Conservation (phyloP, 2,888 invertebrate genomes). For the Dryococelus australis region DNA sequence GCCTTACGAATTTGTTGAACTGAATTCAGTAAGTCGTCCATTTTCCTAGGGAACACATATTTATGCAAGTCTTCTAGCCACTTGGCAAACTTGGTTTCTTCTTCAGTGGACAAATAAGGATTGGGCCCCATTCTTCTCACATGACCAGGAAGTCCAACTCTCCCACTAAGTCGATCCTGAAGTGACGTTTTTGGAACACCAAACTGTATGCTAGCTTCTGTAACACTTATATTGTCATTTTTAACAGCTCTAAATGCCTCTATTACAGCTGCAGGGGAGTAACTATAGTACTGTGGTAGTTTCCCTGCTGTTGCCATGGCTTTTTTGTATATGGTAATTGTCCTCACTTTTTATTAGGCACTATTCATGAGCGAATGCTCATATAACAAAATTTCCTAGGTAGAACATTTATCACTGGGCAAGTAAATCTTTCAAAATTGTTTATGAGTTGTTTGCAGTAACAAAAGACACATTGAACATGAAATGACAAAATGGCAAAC, state of each 20-base stretch:
- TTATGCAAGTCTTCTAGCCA: background rate
- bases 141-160: background rate
- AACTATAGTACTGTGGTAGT: background rate
- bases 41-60: background rate
- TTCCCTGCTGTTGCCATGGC: background rate
- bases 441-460: too few species aligned
- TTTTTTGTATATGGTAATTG: background rate
- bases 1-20: background rate
- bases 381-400: too few species aligned
- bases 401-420: too few species aligned
- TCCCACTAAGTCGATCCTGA: slow-evolving; percentile 3
- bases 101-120: background rate
- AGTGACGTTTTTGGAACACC: background rate
- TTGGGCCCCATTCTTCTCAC: background rate
- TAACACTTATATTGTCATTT: background rate
- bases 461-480: too few species aligned
- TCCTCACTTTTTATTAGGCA: too few species aligned
- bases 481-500: too few species aligned
- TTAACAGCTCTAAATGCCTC: background rate
- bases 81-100: background rate
- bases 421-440: too few species aligned
- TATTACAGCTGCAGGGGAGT: background rate
- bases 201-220: background rate
- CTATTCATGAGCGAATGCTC: too few species aligned
- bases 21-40: background rate